Evolutionary conservation across 2,113 vertebrate species (phyloP).

Genomic region (Telmatochromis sp.): DNA sequence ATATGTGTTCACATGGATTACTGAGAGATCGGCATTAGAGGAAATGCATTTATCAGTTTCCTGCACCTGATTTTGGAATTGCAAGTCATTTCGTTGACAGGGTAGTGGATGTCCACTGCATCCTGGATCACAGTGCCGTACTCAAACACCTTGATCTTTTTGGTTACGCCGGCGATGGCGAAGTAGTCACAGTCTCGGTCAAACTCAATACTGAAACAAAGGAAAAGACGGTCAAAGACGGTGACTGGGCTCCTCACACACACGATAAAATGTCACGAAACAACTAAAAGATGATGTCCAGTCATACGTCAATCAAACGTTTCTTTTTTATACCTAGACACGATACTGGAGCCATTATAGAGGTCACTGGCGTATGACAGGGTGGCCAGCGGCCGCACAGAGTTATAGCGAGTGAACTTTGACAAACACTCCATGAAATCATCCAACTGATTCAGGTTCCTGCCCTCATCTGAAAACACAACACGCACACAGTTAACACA

Average conservation of each 20-base stretch:
- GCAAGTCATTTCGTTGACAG: slow-evolving; percentile 99
- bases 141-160: slow-evolving; percentile 99
- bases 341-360: slow-evolving; percentile 98
- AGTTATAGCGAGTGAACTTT: slow-evolving; percentile 97
- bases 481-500: not conserved
- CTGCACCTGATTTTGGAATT: slow-evolving; percentile 99
- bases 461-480: slow-evolving; percentile 82
- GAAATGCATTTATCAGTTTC: not conserved
- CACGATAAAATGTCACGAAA: fast-evolving
- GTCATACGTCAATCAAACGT: not conserved
- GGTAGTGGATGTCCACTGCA: slow-evolving; percentile 98
- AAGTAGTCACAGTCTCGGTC: slow-evolving; percentile 99
- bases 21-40: fast-evolving
- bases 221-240: fast-evolving
- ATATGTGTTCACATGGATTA: not conserved
- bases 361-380: slow-evolving; percentile 97
- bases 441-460: slow-evolving; percentile 92
- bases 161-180: slow-evolving; percentile 97
- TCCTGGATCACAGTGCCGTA: slow-evolving; percentile 99
- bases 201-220: slow-evolving; percentile 87
- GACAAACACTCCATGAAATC: slow-evolving; percentile 98
- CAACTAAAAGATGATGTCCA: not conserved
- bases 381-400: slow-evolving; percentile 90
- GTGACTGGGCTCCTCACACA: not conserved
- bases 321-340: slow-evolving; percentile 82